phyloP scores from a whole-genome alignment of 2,797 vertebrate genomes.

The Ispidina picta region DNA sequence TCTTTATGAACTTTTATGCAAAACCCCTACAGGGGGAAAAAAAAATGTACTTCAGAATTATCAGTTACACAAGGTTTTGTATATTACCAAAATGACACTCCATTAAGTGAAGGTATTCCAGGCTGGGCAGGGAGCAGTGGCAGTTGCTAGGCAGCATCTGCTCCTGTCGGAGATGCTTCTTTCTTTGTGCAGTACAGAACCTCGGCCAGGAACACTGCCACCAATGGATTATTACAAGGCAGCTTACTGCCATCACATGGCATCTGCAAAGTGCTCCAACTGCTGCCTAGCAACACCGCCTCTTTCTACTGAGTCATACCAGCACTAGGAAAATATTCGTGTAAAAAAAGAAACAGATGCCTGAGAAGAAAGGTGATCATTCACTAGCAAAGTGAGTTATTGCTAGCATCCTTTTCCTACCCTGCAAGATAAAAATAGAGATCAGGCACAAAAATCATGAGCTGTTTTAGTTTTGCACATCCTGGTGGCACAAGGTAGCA shows the following conservation, averaged over 20 bases:
- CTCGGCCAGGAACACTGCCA: conserved; percentile 58
- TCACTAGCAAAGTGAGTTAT: conserved; percentile 33
- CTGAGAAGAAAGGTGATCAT: conserved; percentile 66
- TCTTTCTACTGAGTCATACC: conserved; percentile 67
- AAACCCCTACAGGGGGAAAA: background rate
- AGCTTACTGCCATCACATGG: conserved; percentile 70
- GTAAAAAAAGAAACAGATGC: conserved; percentile 70
- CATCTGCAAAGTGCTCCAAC: conserved; percentile 60
- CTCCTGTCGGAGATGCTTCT: conserved; percentile 59
- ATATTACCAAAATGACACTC: background rate
- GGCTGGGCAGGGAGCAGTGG: conserved; percentile 29
- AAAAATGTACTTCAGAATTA: background rate
- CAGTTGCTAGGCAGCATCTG: conserved; percentile 73
- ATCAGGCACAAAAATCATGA: conserved; percentile 30
- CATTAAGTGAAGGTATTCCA: conserved; percentile 58
- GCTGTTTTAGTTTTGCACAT: conserved; percentile 34
- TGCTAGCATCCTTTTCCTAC: conserved; percentile 40
- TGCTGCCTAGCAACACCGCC: conserved; percentile 72
- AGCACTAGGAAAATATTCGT: conserved; percentile 57
- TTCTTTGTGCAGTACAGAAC: conserved; percentile 40
- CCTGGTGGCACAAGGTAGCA: background rate
- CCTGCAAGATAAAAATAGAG: conserved; percentile 52
- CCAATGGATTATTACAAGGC: conserved; percentile 68
- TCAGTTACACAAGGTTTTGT: background rate
- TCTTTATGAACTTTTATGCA: background rate